These are phyloP conservation scores for Dicaeum eximium DNA, from an alignment of 2,113 vertebrate genomes.

Conservation along the genomic window DNA sequence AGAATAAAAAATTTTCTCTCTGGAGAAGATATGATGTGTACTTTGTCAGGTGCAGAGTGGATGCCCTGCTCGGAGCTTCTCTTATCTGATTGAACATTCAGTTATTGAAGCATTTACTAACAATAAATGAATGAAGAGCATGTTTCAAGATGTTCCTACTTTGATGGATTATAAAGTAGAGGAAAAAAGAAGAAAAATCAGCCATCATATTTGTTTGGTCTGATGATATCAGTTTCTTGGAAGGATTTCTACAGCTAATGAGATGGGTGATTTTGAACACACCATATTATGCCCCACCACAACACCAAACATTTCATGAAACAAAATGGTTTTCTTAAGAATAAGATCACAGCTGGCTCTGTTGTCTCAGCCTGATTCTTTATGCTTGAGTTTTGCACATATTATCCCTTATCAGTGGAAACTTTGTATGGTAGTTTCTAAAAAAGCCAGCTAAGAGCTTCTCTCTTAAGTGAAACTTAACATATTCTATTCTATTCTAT, in stretches of 20 bases:
- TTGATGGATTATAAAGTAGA: not conserved
- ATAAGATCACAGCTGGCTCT: not conserved
- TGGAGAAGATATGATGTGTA: not conserved
- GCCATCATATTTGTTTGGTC: not conserved
- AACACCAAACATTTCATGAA: not conserved
- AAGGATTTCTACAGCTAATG: not conserved
- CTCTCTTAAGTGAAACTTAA: not conserved
- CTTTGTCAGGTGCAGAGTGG: not conserved
- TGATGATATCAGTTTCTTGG: not conserved
- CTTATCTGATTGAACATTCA: not conserved
- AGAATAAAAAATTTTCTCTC: not conserved
- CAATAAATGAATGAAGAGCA: not conserved
- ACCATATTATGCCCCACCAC: rapidly evolving
- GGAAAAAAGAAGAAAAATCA: not conserved
- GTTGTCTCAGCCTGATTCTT: not conserved
- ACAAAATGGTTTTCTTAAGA: not conserved
- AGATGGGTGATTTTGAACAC: not conserved
- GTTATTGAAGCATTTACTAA: not conserved
- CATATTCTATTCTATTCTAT: not conserved
- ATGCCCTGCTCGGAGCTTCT: not conserved
- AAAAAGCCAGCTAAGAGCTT: not conserved
- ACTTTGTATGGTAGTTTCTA: not conserved
- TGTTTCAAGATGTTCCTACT: not conserved
- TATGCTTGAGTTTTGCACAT: not conserved
- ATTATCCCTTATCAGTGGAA: not conserved